A percentile compares a stretch with the other conserved stretches of the same genome.
Conservation (phyloP, 2,113 vertebrate genomes). For the Geococcyx californianus region DNA sequence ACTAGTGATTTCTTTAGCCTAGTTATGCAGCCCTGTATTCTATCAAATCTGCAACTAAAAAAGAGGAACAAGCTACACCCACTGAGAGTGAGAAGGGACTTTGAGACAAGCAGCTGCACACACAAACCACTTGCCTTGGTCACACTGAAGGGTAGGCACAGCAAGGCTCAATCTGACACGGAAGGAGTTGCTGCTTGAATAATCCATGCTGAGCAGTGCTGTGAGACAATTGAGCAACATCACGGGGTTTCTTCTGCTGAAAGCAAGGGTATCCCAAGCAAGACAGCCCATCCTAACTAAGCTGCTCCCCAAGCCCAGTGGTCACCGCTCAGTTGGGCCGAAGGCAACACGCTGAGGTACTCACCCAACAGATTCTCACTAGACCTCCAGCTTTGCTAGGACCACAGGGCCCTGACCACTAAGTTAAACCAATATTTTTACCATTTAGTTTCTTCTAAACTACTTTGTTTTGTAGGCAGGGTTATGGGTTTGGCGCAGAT, state of each 20-base stretch:
- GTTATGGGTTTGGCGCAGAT: background rate
- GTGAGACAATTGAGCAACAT: background rate
- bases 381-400: background rate
- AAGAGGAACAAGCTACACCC: background rate
- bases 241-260: background rate
- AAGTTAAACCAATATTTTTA: background rate
- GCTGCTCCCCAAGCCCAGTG: background rate
- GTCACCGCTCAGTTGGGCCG: fast-evolving
- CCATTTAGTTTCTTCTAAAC: fast-evolving
- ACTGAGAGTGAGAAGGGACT: background rate
- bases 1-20: background rate
- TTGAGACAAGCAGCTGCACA: background rate
- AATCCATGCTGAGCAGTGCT: background rate
- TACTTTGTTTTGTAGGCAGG: background rate
- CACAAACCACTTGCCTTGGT: background rate
- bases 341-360: background rate
- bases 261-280: background rate
- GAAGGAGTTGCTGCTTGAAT: background rate
- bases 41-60: background rate
- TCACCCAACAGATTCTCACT: no score
- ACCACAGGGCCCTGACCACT: background rate
- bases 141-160: background rate
- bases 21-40: background rate
- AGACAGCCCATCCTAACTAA: no score
- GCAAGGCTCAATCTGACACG: background rate